Base-by-base conservation (phyloP, 2,888 invertebrate genomes). In the Ceriagrion tenellum region DNA sequence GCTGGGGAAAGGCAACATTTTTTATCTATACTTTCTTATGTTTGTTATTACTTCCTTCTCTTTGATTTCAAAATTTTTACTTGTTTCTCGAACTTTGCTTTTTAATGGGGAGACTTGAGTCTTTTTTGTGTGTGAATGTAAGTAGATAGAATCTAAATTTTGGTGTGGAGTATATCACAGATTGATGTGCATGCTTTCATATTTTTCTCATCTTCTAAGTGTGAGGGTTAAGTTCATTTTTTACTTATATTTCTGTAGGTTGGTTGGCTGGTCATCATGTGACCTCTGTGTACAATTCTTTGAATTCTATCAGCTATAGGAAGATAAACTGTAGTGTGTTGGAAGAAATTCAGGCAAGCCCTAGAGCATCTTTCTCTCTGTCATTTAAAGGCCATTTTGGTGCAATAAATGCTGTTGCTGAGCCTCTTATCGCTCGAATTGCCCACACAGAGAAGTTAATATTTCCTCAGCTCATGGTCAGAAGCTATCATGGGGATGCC, bases 401-500 rank as follows among this genome's bases (percentile, higher is more conserved):
- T n/a, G 30, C 63, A 69, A 69, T 63, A 93, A 93, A 16, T 89
- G 13, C 89, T 55, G 93, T 69, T 35, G 47, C 35, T 26, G 26
- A 93, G 63, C 69, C 40, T 23, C 69, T 59, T 47, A 47, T 69
- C 3, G 69, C 69, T 93, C 93, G 26, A 23, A 40, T 93, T 10
- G 13, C 47, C 69, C 63, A 69, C 10, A 26, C 69, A 23, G 40
- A 63, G 40, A 0, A 63, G 47, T 59, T 23, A 69, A 93, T 4
- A 63, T 93, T 40, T 69, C 63, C 93, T 13, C 35, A 93, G 12
- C 63, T 69, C 10, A 63, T 93, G 63, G 93, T 47, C 40, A 63
- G 69, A 63, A 93, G 93, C 63, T 93, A 93, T 47, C 93, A 63
- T 4, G 69, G 93, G 47, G 93, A 93, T 93, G 93, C 47, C 13